Evolutionary conservation across 1,140 invertebrate species (phyloP).

Genomic region (Calycopis cecrops): DNA sequence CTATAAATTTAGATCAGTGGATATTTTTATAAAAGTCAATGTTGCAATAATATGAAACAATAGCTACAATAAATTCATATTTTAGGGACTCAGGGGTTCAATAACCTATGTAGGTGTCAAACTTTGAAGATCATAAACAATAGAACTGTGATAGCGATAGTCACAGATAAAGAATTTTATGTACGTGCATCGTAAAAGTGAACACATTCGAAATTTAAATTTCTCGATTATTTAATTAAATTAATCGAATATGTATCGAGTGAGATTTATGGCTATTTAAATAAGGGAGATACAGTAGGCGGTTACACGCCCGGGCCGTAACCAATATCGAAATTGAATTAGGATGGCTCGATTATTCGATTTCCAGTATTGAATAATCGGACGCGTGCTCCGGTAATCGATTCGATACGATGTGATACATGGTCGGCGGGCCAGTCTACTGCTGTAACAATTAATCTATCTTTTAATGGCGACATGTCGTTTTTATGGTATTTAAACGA

Average conservation of each 20-base stretch:
- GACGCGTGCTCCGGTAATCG: constrained; percentile 37
- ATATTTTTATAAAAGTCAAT: constrained; percentile 56
- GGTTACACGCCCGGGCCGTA: constrained; percentile 31
- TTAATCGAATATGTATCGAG: constrained; percentile 12
- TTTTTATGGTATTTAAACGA: constrained; percentile 5
- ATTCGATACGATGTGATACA: constrained; percentile 48
- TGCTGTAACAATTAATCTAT: constrained; percentile 23
- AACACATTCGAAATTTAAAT: constrained; percentile 20
- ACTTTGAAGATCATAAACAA: constrained; percentile 45
- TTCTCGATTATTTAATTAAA: constrained; percentile 19
- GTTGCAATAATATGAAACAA: constrained; percentile 43
- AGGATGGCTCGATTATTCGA: constrained; percentile 34
- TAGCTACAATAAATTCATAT: constrained; percentile 21
- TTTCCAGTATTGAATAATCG: constrained; percentile 29
- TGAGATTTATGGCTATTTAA: constrained; percentile 47
- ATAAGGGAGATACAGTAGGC: constrained; percentile 36
- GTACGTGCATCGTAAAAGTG: constrained; percentile 23
- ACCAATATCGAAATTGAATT: constrained; percentile 56
- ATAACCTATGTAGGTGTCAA: constrained; percentile 19
- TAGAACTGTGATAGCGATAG: constrained; percentile 37
- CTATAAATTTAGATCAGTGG: constrained; percentile 7
- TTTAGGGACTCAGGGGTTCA: constrained; percentile 4
- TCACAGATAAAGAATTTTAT: constrained; percentile 30
- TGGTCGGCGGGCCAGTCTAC: constrained; percentile 17
- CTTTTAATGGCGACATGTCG: not conserved